Conservation (phyloP, 2,888 invertebrate genomes). For the Latrodectus hesperus region DNA sequence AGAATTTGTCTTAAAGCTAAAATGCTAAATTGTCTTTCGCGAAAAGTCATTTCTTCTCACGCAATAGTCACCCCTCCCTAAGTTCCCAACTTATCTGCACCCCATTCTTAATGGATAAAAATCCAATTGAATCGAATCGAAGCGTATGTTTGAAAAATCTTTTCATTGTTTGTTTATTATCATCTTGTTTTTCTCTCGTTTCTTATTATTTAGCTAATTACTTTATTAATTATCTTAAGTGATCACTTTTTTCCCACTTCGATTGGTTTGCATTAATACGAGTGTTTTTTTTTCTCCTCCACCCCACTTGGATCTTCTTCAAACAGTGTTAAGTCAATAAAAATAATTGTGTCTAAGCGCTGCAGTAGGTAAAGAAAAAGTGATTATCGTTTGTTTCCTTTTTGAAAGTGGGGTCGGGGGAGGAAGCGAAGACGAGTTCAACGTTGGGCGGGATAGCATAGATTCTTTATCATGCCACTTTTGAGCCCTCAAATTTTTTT, state of each 20-base stretch:
- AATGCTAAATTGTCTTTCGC: not conserved
- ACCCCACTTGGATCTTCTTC: not conserved
- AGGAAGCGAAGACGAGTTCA: not conserved
- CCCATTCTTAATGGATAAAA: not conserved
- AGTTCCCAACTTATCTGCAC: no score
- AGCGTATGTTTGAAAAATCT: not conserved
- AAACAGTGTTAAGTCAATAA: not conserved
- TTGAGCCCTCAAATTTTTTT: not conserved
- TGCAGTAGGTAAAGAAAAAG: not conserved
- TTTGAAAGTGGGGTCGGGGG: not conserved
- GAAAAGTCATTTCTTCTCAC: not conserved
- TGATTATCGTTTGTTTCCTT: not conserved
- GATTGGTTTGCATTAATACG: not conserved
- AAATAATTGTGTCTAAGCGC: not conserved
- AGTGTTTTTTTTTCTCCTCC: not conserved
- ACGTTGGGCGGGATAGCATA: not conserved
- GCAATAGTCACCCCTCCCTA: no score
- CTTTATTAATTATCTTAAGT: constrained; percentile 32
- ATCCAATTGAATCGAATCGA: not conserved
- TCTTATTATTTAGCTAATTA: constrained; percentile 39
- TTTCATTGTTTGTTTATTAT: constrained; percentile 3
- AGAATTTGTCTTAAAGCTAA: not conserved
- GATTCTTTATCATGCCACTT: not conserved
- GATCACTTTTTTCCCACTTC: constrained; percentile 4
- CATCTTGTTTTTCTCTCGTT: constrained; percentile 6